These are phyloP conservation scores for Drymonia ruficornis DNA, from an alignment of 2,888 invertebrate genomes.

Conservation along the genomic window DNA sequence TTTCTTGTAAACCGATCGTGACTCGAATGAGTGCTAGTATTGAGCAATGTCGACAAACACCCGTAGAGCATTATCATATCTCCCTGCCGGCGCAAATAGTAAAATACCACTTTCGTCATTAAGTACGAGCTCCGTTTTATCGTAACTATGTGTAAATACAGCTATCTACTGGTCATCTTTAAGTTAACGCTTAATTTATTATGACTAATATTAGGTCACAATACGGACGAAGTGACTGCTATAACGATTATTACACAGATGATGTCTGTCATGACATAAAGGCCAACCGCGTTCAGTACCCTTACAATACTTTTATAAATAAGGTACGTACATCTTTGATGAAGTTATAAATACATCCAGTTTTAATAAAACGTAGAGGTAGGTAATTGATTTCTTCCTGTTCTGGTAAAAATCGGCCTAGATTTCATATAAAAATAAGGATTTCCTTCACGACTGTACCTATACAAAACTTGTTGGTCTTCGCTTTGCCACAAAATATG, in stretches of 20 bases:
- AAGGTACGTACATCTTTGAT: too few relatives aligned
- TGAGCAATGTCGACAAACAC: slow-evolving; percentile 24
- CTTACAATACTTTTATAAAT: too few relatives aligned
- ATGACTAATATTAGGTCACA: background rate
- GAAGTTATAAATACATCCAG: too few relatives aligned
- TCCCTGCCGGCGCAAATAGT: slow-evolving; percentile 14
- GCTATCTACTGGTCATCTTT: slow-evolving; percentile 5
- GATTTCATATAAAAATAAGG: too few relatives aligned
- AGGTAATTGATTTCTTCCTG: too few relatives aligned
- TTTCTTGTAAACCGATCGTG: slow-evolving; percentile 24
- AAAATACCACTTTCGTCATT: slow-evolving; percentile 4
- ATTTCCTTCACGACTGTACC: too few relatives aligned
- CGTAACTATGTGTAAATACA: background rate
- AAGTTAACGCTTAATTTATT: background rate
- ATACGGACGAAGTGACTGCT: background rate
- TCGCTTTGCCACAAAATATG: too few relatives aligned
- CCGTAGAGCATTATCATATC: slow-evolving; percentile 22
- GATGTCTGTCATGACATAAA: too few relatives aligned
- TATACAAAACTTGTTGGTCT: too few relatives aligned
- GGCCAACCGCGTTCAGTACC: too few relatives aligned
- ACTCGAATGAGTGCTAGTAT: slow-evolving; percentile 20
- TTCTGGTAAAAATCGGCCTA: too few relatives aligned
- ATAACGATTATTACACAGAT: background rate
- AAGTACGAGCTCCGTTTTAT: background rate
- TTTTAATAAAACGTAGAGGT: too few relatives aligned